These are phyloP conservation scores for Apis florea DNA, from an alignment of 1,140 invertebrate species.

Conservation along the genomic window DNA sequence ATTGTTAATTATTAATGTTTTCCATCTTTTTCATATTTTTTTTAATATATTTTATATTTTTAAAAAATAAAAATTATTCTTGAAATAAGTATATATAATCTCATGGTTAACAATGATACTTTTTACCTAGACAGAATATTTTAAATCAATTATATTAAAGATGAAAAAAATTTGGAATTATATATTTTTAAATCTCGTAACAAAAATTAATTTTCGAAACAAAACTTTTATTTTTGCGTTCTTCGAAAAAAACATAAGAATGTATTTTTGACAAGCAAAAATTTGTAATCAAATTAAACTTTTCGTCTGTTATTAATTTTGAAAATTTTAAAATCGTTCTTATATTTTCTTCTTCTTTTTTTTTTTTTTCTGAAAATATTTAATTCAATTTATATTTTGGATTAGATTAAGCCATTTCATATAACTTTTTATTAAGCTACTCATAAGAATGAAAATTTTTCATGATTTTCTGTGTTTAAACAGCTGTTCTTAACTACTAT, in stretches of 20 bases:
- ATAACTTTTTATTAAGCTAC: neutral
- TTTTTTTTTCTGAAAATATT: neutral
- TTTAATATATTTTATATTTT: too few relatives aligned
- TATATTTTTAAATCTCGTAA: neutral
- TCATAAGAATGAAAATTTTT: neutral
- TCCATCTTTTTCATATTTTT: too few relatives aligned
- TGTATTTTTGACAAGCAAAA: neutral
- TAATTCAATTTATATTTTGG: neutral
- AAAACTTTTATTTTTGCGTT: neutral
- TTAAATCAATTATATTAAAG: too few relatives aligned
- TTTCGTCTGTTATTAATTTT: neutral
- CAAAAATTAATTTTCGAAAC: neutral
- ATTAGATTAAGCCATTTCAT: neutral
- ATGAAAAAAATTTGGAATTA: too few relatives aligned
- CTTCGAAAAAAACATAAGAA: neutral
- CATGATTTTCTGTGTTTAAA: neutral
- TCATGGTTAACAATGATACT: too few relatives aligned
- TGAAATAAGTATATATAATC: too few relatives aligned
- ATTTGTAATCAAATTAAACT: neutral
- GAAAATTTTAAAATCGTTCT: neutral
- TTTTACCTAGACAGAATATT: too few relatives aligned
- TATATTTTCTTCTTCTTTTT: neutral
- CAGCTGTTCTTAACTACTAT: too few relatives aligned
- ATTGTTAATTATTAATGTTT: too few relatives aligned
- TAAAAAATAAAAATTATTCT: too few relatives aligned